Base-by-base conservation (phyloP, 2,888 invertebrate species). In the Euzetes globulus region DNA sequence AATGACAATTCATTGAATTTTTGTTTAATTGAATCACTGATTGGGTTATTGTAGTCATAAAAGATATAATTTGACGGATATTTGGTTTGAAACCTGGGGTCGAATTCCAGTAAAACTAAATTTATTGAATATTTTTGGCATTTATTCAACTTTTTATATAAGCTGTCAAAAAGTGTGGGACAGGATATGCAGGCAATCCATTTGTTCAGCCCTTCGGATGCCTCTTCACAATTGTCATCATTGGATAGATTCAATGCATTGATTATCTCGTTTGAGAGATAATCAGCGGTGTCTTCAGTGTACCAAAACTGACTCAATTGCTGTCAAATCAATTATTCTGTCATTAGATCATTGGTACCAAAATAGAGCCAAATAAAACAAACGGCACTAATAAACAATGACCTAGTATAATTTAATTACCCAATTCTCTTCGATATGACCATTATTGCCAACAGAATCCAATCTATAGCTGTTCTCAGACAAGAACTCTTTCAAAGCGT, bases 291-390 rank as follows among this genome's bases (percentile, higher is more conserved):
- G 3, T 85, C 82, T 55, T 91, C 89, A 80, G 91, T 89, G 81
- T 98, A 98, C 97, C 97, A 98, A 85, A 98, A 97, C 84, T 97
- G 97, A 81, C 95, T 95, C 55, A 97, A 84, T 92, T 97, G 94
- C 95, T 94, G 83, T 11, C 11, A 71, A 68, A 71, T 27, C 2
- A 27, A 33, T 25, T 55, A 45, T n/a, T 13, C 22, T 22, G 15
- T 3, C 3, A 47, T 55, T 25, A 25, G 22, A 3, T 52, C 97
- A 84, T 92, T 97, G 94, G 95, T 93, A 82, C 11, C 13, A 65
- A 60, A 71, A 27, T 27, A 25, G 3, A n/a, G 25, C 13, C 4
- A 27, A n/a, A 19, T 45, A 58, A 17, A n/a, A 27, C 33, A 58
- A 60, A 15, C 1, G 37, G 47, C 60, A 73, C n/a, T n/a, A n/a